Conservation (phyloP, 1,140 invertebrate genomes). For the Heliconius hewitsoni region DNA sequence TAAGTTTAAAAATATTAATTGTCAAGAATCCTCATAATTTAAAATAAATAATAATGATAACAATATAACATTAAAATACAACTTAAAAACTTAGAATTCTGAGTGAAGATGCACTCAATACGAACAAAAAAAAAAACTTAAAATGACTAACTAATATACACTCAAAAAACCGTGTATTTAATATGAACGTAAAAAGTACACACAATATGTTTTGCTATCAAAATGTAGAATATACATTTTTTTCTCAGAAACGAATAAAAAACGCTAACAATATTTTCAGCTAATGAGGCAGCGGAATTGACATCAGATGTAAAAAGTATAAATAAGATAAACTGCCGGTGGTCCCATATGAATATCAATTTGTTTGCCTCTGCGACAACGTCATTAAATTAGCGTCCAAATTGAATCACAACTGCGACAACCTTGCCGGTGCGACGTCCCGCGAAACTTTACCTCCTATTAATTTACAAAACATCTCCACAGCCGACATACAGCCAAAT, state of each 20-base stretch:
- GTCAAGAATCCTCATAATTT: too few species aligned
- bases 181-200: too few species aligned
- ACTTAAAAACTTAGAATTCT: too few species aligned
- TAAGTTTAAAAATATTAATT: too few species aligned
- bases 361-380: conserved; percentile 74
- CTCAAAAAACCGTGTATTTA: too few species aligned
- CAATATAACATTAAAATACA: too few species aligned
- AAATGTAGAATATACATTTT: background rate
- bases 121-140: too few species aligned
- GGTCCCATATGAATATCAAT: conserved; percentile 81
- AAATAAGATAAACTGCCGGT: conserved; percentile 65
- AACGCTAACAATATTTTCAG: conserved; percentile 35
- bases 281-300: conserved; percentile 52
- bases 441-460: conserved; percentile 80
- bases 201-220: background rate
- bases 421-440: conserved; percentile 75
- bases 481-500: conserved; percentile 48
- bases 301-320: conserved; percentile 55
- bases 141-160: too few species aligned
- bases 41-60: too few species aligned
- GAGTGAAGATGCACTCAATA: too few species aligned
- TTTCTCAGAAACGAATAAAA: conserved; percentile 23
- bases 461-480: conserved; percentile 79
- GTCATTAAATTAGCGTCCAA: conserved; percentile 81
- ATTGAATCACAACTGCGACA: conserved; percentile 80